Base-by-base conservation (phyloP, 1,140 invertebrate species). In the Cheumatopsyche charites region DNA sequence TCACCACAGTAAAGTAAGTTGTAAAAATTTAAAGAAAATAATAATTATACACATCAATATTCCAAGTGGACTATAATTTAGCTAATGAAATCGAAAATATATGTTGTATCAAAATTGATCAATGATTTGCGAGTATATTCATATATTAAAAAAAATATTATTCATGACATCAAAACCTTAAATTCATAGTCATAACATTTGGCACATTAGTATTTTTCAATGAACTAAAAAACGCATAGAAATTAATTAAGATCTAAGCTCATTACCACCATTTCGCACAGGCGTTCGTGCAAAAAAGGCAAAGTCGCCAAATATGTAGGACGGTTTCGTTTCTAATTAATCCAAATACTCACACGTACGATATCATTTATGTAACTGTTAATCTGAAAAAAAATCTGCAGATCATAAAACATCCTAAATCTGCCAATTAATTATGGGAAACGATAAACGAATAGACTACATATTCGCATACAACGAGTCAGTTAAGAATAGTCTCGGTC, bases 271-370 rank as follows among this genome's bases (percentile, higher is more conserved):
- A 36, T 36, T 36, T 36, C 29, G 29, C 29, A 36, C 29, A 36
- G 3, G 9, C 9, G 29, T 36, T 4, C 29, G 9, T 9, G 29
- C 9, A 36, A 36, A 36, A 36, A 36, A 36, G 29, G 29, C 29
- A 36, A 52, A 17, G 47, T 52, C 19, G 15, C 47, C 47, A 52
- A 52, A 52, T 52, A 52, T 52, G 47, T 52, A 52, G 47, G 47
- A 52, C 47, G 19, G 13, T 52, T 52, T 52, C 47, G 47, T 52
- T 52, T 52, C 47, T 52, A 52, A 52, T 52, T 52, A 52, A 52
- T 52, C 47, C 47, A 17, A 52, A 52, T 52, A 52, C 47, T 15
- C 47, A 17, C 19, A 52, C 19, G 47, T 19, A 52, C 47, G 19
- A 7, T 52, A 52, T 52, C 19, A 52, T 52, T 52, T 52, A 52